Base-by-base conservation (phyloP, 37 sponge, comb jelly and placozoan genomes). In the Agelas oroides region DNA sequence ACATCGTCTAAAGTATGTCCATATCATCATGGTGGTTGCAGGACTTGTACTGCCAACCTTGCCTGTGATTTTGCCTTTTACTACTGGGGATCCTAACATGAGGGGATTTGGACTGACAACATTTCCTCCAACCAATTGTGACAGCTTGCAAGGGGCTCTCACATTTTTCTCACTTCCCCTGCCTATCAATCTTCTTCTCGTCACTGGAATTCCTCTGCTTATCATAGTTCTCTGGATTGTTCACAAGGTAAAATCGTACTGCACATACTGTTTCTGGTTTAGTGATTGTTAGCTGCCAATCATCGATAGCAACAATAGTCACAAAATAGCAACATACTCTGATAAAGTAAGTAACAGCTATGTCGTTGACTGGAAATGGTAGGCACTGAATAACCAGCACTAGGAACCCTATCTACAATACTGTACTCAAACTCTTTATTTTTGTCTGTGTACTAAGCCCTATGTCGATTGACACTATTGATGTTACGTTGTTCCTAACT, bases 51-150 rank as follows among this genome's bases (percentile, higher is more conserved):
- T 87, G 35, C 87, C 87, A 17, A 12, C 39, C 5, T 21, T 72
- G 19, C 73, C 81, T 15, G 74, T 66, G 3, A 34, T 81, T 23
- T 39, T 38, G 5, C 39, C 76, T 0, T 78, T 65, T 33, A 39
- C 54, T 20, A 52, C 66, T 36, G 63, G 35, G 32, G 28, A 2
- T 6, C 18, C 52, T 23, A 25, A 53, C 19, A 34, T 34, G 32
- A 24, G 63, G 23, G 80, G 80, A 3, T 79, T 79, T 37, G 46
- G 38, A 30, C 32, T 65, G 0, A 15, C 25, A 59, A 24, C 31
- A n/a, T 65, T 79, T 24, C 80, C 80, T 46, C 80, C 88, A 16
- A 31, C 81, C 27, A 76, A 76, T 0, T 88, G 88, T 36, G 23
- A 60, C 17, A 61, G 70, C 1, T 28, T 27, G 18, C 46, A 79